Conservation (phyloP, 2,888 invertebrate species). For the Eupithecia vulgata region DNA sequence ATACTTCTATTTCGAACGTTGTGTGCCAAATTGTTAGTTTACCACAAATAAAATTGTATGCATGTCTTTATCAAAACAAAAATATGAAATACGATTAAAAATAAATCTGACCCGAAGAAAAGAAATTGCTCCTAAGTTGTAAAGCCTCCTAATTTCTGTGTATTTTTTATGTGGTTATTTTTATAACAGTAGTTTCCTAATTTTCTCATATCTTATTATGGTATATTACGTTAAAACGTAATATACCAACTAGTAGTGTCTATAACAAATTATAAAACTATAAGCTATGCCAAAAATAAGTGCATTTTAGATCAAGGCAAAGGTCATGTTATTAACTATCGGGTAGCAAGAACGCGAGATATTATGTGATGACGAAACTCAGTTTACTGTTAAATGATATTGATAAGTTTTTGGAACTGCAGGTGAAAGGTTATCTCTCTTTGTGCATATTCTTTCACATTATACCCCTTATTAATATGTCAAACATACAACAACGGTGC, state of each 20-base stretch:
- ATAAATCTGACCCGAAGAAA: neutral
- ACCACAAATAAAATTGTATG: neutral
- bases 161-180: neutral
- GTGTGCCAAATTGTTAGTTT: neutral
- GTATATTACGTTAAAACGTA: no score
- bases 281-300: neutral
- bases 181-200: neutral
- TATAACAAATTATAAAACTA: no score
- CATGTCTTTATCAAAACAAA: neutral
- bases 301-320: neutral
- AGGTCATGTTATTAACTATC: neutral
- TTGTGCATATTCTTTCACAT: neutral
- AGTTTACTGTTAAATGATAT: neutral
- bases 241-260: neutral
- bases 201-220: neutral
- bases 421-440: conserved; percentile 2
- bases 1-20: neutral
- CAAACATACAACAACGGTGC: neutral
- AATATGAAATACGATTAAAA: neutral
- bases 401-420: neutral
- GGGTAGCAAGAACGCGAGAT: neutral
- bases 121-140: neutral
- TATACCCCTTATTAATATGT: neutral
- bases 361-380: neutral
- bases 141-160: neutral